Evolutionary conservation across 2,797 vertebrate genomes (phyloP).

Genomic region (Sciurus carolinensis): DNA sequence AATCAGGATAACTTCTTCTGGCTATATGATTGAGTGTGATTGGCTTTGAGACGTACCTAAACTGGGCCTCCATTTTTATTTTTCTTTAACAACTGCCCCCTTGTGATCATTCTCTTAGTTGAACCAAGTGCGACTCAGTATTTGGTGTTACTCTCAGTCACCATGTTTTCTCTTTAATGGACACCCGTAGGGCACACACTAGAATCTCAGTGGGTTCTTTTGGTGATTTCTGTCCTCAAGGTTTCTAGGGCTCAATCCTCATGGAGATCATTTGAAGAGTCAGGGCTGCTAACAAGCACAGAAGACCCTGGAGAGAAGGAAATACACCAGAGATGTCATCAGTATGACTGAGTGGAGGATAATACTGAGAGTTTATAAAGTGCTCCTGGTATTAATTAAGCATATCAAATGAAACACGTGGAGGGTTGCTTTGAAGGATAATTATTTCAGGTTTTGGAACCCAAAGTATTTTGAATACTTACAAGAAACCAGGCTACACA

Average conservation of each 20-base stretch:
- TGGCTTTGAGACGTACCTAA: neutral
- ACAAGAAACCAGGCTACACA: neutral
- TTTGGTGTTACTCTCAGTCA: too few species aligned
- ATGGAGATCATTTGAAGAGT: neutral
- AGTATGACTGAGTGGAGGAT: neutral
- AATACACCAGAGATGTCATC: neutral
- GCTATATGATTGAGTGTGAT: neutral
- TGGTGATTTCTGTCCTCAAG: neutral
- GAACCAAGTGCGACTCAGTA: neutral
- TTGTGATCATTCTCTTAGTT: neutral
- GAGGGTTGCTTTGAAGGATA: neutral
- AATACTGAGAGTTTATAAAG: neutral
- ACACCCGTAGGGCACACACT: neutral
- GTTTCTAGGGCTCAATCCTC: neutral
- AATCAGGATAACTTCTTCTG: neutral
- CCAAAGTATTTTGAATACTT: neutral
- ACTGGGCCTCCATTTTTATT: neutral
- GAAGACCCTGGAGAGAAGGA: neutral
- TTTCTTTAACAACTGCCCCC: neutral
- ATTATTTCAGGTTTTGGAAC: neutral
- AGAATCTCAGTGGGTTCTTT: neutral
- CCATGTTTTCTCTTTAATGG: neutral
- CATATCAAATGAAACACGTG: neutral
- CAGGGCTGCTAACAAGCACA: neutral
- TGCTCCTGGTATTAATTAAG: neutral